phyloP scores from a whole-genome alignment of 2,797 vertebrate species.

The Anas georgica region DNA sequence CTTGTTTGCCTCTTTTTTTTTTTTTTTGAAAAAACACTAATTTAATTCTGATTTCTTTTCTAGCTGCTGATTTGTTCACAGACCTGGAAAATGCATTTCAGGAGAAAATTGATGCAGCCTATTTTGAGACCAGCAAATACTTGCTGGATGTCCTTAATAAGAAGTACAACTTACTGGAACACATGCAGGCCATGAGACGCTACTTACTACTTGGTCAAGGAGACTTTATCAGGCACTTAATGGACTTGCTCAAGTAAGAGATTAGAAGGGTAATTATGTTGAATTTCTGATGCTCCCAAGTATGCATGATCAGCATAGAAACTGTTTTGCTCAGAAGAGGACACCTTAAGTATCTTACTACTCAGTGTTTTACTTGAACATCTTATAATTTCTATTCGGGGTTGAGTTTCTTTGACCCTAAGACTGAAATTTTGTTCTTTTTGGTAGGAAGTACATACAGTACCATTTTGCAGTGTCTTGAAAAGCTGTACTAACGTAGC shows the following conservation, averaged over 20 bases:
- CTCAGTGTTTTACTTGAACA: not conserved
- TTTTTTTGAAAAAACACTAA: not conserved
- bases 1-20: not conserved
- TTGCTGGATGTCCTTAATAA: slow-evolving; percentile 93
- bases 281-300: not conserved
- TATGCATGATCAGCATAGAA: not conserved
- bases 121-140: slow-evolving; percentile 97
- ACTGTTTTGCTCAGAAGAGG: not conserved
- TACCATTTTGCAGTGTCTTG: not conserved
- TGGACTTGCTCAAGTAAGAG: slow-evolving; percentile 97
- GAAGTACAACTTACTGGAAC: slow-evolving; percentile 94
- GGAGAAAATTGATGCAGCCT: slow-evolving; percentile 94
- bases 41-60: not conserved
- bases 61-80: slow-evolving; percentile 91
- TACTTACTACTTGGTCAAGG: slow-evolving; percentile 98
- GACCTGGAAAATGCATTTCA: slow-evolving; percentile 96
- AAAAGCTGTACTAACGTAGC: not conserved
- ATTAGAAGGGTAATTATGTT: not conserved
- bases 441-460: not conserved
- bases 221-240: slow-evolving; percentile 97
- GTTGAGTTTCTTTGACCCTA: not conserved
- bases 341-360: not conserved
- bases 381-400: not conserved
- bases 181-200: slow-evolving; percentile 96
- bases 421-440: not conserved